Conservation (phyloP, 2,113 vertebrate genomes). For the Perca flavescens region DNA sequence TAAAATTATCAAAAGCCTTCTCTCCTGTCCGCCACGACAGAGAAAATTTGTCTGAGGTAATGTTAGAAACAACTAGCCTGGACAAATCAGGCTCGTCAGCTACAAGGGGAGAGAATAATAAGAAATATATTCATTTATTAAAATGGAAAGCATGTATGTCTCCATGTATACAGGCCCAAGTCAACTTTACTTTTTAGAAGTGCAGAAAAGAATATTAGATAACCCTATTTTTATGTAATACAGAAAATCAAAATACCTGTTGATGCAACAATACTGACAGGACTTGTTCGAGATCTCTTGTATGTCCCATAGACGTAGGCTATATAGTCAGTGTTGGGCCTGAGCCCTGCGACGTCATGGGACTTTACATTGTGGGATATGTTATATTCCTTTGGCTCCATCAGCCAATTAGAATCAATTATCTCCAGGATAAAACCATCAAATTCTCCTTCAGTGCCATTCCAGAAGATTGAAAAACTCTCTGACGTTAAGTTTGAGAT, state of each 20-base stretch:
- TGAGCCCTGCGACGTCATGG: conserved; percentile 89
- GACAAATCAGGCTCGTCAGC: conserved; percentile 88
- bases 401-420: conserved; percentile 96
- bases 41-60: conserved; percentile 88
- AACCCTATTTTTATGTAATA: conserved; percentile 3
- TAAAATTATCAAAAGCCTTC: conserved; percentile 88
- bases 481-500: conserved; percentile 90
- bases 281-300: conserved; percentile 85
- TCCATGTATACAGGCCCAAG: conserved; percentile 13
- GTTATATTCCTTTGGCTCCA: conserved; percentile 89
- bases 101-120: conserved; percentile 84
- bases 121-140: conserved; percentile 57
- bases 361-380: conserved; percentile 85
- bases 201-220: not conserved
- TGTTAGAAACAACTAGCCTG: conserved; percentile 88
- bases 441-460: conserved; percentile 84
- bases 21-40: conserved; percentile 87
- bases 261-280: conserved; percentile 89
- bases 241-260: conserved; percentile 88
- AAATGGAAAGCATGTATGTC: conserved; percentile 22
- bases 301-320: conserved; percentile 92
- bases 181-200: conserved; percentile 7
- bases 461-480: conserved; percentile 95
- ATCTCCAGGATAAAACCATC: conserved; percentile 94
- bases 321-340: conserved; percentile 93